These are phyloP conservation scores for Mycalesis mineus DNA, from an alignment of 2,888 invertebrate genomes.

Conservation along the genomic window DNA sequence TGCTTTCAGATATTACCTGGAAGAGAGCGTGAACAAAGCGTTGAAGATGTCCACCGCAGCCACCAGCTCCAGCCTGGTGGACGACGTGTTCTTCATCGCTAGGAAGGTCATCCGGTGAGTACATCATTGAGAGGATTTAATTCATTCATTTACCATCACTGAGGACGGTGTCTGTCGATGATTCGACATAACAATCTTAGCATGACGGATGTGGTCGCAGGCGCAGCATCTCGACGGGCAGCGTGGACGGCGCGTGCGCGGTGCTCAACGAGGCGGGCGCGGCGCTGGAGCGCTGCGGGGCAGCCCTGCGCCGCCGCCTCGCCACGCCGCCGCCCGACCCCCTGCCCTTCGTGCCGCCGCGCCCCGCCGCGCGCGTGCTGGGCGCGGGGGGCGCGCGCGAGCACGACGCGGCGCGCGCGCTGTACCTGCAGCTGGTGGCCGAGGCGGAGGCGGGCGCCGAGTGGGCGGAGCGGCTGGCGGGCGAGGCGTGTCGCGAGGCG, in stretches of 20 bases:
- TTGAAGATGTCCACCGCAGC: slow-evolving; percentile 87
- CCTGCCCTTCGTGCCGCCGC: slow-evolving; percentile 47
- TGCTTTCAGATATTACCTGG: slow-evolving; percentile 86
- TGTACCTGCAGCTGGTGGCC: slow-evolving; percentile 90
- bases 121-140: background rate
- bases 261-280: slow-evolving; percentile 95
- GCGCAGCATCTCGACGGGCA: slow-evolving; percentile 92
- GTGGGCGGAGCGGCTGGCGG: slow-evolving; percentile 91
- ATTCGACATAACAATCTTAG: background rate
- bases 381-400: slow-evolving; percentile 48
- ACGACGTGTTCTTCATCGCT: slow-evolving; percentile 98
- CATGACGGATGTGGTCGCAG: slow-evolving; percentile 59
- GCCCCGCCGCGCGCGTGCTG: slow-evolving; percentile 56
- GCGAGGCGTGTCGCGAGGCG: slow-evolving; percentile 85
- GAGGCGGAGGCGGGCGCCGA: slow-evolving; percentile 95
- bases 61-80: slow-evolving; percentile 93
- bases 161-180: no score
- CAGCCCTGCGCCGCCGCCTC: slow-evolving; percentile 84
- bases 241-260: slow-evolving; percentile 96
- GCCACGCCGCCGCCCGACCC: slow-evolving; percentile 67
- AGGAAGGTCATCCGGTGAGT: slow-evolving; percentile 91
- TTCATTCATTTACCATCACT: no score
- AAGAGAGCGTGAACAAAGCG: slow-evolving; percentile 96
- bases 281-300: slow-evolving; percentile 90
- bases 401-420: slow-evolving; percentile 68